Conservation (phyloP, 2,888 invertebrate species). For the Pachycephus smyrnensis region DNA sequence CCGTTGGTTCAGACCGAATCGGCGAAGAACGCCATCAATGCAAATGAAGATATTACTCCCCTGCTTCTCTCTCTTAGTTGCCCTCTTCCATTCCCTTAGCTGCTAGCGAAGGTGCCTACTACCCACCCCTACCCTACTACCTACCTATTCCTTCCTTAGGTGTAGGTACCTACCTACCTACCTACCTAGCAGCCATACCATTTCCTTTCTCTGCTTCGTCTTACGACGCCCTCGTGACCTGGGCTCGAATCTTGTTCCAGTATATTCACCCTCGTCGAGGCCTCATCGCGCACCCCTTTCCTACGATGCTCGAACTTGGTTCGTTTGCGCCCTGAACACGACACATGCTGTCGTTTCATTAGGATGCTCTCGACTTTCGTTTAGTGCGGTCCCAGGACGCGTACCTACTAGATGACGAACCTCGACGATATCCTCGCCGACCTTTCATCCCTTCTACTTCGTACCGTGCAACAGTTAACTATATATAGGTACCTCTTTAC, state of each 20-base stretch:
- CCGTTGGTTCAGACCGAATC: slow-evolving; percentile 15
- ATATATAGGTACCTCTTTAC: not conserved
- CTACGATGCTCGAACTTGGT: not conserved
- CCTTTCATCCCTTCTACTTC: not conserved
- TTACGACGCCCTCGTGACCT: slow-evolving; percentile 21
- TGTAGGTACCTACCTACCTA: not conserved
- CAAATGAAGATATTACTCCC: slow-evolving; percentile 44
- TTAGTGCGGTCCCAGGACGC: not conserved
- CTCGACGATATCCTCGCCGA: not conserved
- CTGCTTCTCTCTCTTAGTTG: slow-evolving; percentile 2
- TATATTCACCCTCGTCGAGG: not conserved
- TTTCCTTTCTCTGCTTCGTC: slow-evolving; percentile 4
- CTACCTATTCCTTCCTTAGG: not conserved
- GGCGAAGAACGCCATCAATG: slow-evolving; percentile 38
- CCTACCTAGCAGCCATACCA: not conserved
- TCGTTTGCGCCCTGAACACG: slow-evolving; percentile 7
- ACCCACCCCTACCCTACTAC: not conserved
- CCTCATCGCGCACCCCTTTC: not conserved
- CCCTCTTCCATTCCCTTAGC: slow-evolving; percentile 5
- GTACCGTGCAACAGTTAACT: not conserved
- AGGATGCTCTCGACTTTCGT: slow-evolving; percentile 1
- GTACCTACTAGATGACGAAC: not conserved
- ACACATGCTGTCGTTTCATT: slow-evolving; percentile 17
- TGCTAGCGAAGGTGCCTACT: not conserved
- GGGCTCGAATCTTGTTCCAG: slow-evolving; percentile 13